Evolutionary conservation across 2,888 invertebrate species (phyloP), one percentile per base, ranked within the genome.

Genomic region (Tricholauxania praeusta): DNA sequence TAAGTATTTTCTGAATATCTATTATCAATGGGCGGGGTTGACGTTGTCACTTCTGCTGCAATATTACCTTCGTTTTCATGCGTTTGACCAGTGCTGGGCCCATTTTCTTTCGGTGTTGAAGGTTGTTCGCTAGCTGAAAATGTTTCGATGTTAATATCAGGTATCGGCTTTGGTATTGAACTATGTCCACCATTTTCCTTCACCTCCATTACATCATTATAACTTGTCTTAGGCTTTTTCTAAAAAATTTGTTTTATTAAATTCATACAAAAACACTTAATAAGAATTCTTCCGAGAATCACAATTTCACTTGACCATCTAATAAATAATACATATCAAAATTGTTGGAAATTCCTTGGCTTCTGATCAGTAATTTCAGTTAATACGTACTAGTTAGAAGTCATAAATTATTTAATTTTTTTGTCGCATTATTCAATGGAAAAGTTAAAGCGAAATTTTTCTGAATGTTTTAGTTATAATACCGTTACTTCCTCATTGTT

Each of bases 11-110:
- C 78, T 80, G 75, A 82, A 82, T 82, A 78, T 81, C 83, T 82
- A 82, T 84, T 84, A 84, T 83, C 84, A 81, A 80, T 75, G 75
- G 49, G 5, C 15, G 10, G 8, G 10, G 59, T 12, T 22, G 59
- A 14, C 59, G 59, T 28, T 28, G 19, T 28, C 22, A 28, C 32
- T 28, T 72, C 75, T 39, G 39, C 39, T 39, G 12, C 15, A 14
- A 48, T 48, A 47, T 39, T 57, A 53, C 63, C 63, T 53, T 53
- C 39, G 4, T 32, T 66, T 66, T 66, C 53, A 32, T 53, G 28
- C 1, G 53, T 1, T n/a, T 75, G 73, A 51, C 69, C 65, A 72
- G 68, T 65, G 32, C 70, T 62, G 47, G 17, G 52, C 1, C 48
- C 65, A 47, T 73, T 68, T 17, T 19, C 72, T 57, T 74, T 74